Base-by-base conservation (phyloP, 1,140 invertebrate genomes). In the Cotesia glomerata region DNA sequence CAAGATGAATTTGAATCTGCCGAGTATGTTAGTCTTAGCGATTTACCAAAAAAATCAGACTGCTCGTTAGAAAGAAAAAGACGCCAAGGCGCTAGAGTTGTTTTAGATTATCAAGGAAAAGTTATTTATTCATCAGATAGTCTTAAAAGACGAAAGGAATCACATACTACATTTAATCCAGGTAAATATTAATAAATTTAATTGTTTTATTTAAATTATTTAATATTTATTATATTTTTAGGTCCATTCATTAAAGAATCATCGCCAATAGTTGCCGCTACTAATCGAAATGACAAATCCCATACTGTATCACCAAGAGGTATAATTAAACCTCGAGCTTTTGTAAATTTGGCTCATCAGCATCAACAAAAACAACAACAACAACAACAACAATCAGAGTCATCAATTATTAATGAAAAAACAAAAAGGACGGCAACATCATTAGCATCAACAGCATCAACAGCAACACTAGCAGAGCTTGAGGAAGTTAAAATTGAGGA, bases 51-150 rank as follows among this genome's bases (percentile, higher is more conserved):
- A 69, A 87, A 86, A 54, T 80, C 79, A 4, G 85, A 87, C 36
- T 86, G 84, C 0, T 89, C 88, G 1, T 73, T 89, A 36, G 89
- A 89, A 79, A 89, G 83, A 80, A 88, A 80, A 76, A 16, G 18
- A 58, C 88, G 90, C 65, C 91, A 91, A 79, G 93, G 94, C 18
- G 94, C 94, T 5, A 90, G 94, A 79, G 95, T 96, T 0, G 95
- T 93, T 11, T 84, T 97, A 36, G 94, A 96, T 84, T 93, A 95
- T 1, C 93, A 95, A 78, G 95, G 95, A 13, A 94, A 95, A 89
- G 94, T 97, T 58, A 92, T 97, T 54, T 97, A 94, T 82, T 93
- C 93, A 69, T 97, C 95, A 0, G 95, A 97, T 77, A 96, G 95
- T 81, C 85, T 97, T 68, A 92, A 91, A 81, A 88, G 94, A 79